These are phyloP conservation scores for Hippocampus comes DNA, from an alignment of 2,113 vertebrate species.

Conservation along the genomic window DNA sequence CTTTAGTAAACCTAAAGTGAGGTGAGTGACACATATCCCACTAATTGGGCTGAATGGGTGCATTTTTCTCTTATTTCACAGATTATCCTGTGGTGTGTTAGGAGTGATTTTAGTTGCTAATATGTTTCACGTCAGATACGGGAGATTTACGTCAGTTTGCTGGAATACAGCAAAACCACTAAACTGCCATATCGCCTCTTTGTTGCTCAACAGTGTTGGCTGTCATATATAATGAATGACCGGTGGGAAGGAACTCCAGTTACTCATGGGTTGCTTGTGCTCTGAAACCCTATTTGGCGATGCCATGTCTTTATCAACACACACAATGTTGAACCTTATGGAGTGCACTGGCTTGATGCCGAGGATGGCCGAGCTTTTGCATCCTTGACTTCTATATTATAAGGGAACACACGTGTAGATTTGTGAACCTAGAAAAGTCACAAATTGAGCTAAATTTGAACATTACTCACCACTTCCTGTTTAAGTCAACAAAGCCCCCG, in stretches of 20 bases:
- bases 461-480: not conserved
- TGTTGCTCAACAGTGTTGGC: conserved; percentile 1
- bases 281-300: conserved; percentile 8
- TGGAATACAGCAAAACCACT: not conserved
- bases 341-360: not conserved
- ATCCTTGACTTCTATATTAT: not conserved
- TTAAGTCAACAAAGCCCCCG: not conserved
- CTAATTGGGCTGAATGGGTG: too few relatives aligned
- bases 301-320: not conserved
- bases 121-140: not conserved
- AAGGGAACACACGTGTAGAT: not conserved
- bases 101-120: not conserved
- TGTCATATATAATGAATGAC: conserved; percentile 45
- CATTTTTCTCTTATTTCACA: too few relatives aligned
- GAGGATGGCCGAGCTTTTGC: not conserved
- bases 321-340: not conserved
- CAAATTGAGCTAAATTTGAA: not conserved
- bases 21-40: too few relatives aligned
- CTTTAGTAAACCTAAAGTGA: too few relatives aligned
- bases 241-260: conserved; percentile 42
- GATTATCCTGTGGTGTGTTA: not conserved
- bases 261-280: conserved; percentile 7
- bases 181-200: not conserved
- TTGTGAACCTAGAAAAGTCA: not conserved
- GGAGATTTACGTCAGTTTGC: not conserved